Base-by-base conservation (phyloP, 2,888 invertebrate genomes). In the Athalia cordata region DNA sequence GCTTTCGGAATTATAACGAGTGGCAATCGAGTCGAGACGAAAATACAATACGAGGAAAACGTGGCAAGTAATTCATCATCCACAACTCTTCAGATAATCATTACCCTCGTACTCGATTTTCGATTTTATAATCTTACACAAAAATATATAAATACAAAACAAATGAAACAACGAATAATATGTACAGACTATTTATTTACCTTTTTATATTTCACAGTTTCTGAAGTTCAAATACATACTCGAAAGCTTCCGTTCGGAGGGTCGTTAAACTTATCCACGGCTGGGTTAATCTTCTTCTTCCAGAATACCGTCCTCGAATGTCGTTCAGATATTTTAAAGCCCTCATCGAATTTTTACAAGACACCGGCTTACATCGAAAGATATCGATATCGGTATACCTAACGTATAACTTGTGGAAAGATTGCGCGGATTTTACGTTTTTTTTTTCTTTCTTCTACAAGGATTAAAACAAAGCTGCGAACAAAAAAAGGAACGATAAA, bases 1-100 rank as follows among this genome's bases (percentile, higher is more conserved):
- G 72, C 13, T 29, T 2, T 29, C 59, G 43, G 59, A 72, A 72
- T 72, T 72, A 29, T 29, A 72, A 72, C 59, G 47, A 72, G 59
- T 47, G 57, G 72, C 72, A 72, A 72, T 72, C 72, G 59, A 72
- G 47, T 11, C 13, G 3, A 59, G 59, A 59, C 47, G n/a, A 13
- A 13, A 72, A 47, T 13, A 59, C 72, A 72, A 72, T 59, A 47
- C 15, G 8, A 13, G 9, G 59, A n/a, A n/a, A n/a, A 72, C 29
- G 29, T 72, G 72, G 15, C 72, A 72, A 59, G 70, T 59, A n/a
- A n/a, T n/a, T n/a, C n/a, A n/a, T 47, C 59, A 59, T 72, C 15
- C n/a, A 8, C 72, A 47, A 45, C 4, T 9, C 5, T 13, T 8
- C 11, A 59, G n/a, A 72, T 72, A 29, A 72, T 72, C 57, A 55